Percentiles rank a stretch among this genome's conserved stretches.
Conservation (phyloP, 2,113 vertebrate genomes). For the Phaetusa simplex region DNA sequence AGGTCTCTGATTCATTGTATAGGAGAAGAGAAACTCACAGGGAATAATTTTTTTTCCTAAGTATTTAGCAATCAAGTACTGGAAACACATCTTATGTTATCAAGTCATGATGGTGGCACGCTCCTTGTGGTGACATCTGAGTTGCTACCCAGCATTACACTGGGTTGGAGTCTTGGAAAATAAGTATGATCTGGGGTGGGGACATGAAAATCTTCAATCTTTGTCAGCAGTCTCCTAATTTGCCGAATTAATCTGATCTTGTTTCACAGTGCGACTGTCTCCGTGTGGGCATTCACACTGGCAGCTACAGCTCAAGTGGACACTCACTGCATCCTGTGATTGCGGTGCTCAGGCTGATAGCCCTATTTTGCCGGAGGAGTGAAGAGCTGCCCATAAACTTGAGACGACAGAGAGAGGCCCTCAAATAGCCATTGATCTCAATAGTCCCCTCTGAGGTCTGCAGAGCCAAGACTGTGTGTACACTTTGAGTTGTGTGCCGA, state of each 20-base stretch:
- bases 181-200: neutral
- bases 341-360: neutral
- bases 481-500: accelerated
- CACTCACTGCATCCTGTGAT: neutral
- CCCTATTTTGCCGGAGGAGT: neutral
- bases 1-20: neutral
- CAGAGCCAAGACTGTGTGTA: neutral
- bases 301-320: neutral
- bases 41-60: neutral
- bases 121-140: neutral
- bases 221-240: neutral
- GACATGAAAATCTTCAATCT: neutral
- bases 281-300: neutral
- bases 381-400: neutral
- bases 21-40: neutral
- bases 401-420: neutral
- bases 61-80: neutral
- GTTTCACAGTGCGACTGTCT: neutral
- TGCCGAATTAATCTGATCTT: neutral
- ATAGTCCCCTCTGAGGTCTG: neutral
- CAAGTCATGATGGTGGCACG: neutral
- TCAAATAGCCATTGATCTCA: neutral
- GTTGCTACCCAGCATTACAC: neutral
- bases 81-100: neutral
- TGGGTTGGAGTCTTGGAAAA: neutral